Conservation (phyloP, 2,888 invertebrate genomes). For the Heliconius ismenius region DNA sequence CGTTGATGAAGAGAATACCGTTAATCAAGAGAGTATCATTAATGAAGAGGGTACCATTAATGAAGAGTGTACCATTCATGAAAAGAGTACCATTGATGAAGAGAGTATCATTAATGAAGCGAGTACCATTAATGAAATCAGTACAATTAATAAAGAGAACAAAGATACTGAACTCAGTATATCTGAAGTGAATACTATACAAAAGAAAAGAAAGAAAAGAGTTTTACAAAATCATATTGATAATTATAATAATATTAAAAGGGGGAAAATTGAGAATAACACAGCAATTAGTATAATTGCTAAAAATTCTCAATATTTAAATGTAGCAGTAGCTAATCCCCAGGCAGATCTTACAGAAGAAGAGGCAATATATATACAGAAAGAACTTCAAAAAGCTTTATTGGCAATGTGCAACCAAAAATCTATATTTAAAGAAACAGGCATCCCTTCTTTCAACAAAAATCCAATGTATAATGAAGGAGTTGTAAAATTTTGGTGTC, state of each 20-base stretch:
- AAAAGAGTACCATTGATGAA: not conserved
- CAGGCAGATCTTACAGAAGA: conserved; percentile 3
- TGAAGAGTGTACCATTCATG: not conserved
- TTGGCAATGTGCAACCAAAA: not conserved
- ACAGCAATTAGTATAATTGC: not conserved
- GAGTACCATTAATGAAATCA: not conserved
- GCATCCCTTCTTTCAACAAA: not conserved
- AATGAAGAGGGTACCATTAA: not conserved
- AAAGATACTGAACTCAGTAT: not conserved
- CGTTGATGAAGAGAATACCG: not conserved
- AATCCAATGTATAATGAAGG: conserved; percentile 12
- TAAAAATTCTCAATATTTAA: not conserved
- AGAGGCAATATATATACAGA: not conserved
- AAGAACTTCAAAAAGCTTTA: not conserved
- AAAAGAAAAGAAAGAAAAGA: not conserved
- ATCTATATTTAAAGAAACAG: not conserved
- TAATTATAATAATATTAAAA: not conserved
- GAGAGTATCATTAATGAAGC: not conserved
- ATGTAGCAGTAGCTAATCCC: not conserved
- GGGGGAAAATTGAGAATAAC: not conserved
- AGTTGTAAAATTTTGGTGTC: conserved; percentile 9
- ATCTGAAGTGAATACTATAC: not conserved
- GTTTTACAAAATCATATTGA: not conserved
- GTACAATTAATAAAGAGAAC: not conserved
- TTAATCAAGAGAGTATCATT: not conserved